A percentile compares a stretch with the other conserved stretches of the same genome.
Conservation (phyloP, 2,888 invertebrate genomes). For the Lordiphosa fenestrarum region DNA sequence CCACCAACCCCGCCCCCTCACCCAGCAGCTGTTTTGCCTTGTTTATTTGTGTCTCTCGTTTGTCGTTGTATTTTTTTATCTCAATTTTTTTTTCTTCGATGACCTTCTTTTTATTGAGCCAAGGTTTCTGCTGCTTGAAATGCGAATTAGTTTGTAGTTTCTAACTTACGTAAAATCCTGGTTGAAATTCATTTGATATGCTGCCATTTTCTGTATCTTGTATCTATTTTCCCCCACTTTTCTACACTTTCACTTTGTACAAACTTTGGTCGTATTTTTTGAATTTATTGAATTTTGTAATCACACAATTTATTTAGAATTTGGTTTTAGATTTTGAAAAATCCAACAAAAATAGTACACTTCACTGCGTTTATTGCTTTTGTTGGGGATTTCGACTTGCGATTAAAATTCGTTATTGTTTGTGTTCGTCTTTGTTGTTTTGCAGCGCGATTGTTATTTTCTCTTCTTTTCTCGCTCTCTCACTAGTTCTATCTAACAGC, state of each 20-base stretch:
- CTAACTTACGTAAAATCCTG: slow-evolving; percentile 77
- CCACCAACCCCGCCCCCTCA: slow-evolving; percentile 9
- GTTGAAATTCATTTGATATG: slow-evolving; percentile 73
- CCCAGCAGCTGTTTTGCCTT: slow-evolving; percentile 35
- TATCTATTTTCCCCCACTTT: slow-evolving; percentile 12
- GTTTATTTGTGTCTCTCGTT: slow-evolving; percentile 51
- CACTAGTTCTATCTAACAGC: slow-evolving; percentile 2
- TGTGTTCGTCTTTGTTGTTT: slow-evolving; percentile 57
- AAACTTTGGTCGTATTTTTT: slow-evolving; percentile 15
- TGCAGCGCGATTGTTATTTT: slow-evolving; percentile 39
- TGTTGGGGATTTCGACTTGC: slow-evolving; percentile 7
- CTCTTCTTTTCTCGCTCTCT: slow-evolving; percentile 23
- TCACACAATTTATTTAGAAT: slow-evolving; percentile 41
- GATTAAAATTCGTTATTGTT: slow-evolving; percentile 33
- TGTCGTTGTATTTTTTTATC: slow-evolving; percentile 51
- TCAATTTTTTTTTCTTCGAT: slow-evolving; percentile 43
- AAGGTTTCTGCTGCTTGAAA: slow-evolving; percentile 34
- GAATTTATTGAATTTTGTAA: slow-evolving; percentile 23
- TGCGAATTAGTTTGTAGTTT: slow-evolving; percentile 31
- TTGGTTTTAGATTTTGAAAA: no score
- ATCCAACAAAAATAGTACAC: no score
- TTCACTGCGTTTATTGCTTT: slow-evolving; percentile 16
- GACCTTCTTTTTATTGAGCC: slow-evolving; percentile 56
- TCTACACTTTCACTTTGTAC: background rate
- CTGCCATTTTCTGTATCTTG: slow-evolving; percentile 53